phyloP scores from a whole-genome alignment of 2,888 invertebrate species.

The Molorchus minor region DNA sequence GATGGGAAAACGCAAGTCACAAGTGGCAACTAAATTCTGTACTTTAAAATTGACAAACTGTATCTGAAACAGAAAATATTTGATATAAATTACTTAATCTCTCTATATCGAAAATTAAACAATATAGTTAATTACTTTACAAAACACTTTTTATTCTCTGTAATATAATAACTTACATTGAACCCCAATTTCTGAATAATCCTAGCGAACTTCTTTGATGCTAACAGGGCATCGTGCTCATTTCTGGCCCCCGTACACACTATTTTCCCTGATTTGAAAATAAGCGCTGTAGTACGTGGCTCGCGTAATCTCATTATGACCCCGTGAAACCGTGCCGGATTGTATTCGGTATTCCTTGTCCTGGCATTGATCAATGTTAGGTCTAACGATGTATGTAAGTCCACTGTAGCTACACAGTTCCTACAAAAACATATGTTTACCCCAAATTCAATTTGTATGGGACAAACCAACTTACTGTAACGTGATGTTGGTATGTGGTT shows the following conservation, averaged over 20 bases:
- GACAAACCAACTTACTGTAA: slow-evolving; percentile 55
- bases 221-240: slow-evolving; percentile 79
- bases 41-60: slow-evolving; percentile 72
- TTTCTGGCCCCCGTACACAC: slow-evolving; percentile 84
- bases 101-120: no score
- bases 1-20: slow-evolving; percentile 87
- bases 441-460: background rate
- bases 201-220: slow-evolving; percentile 50
- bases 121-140: no score
- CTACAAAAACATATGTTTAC: slow-evolving; percentile 32
- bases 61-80: slow-evolving; percentile 15
- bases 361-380: slow-evolving; percentile 79
- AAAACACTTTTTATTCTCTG: no score
- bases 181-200: slow-evolving; percentile 58
- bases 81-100: no score
- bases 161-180: slow-evolving; percentile 55
- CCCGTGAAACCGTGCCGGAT: slow-evolving; percentile 83
- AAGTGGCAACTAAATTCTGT: slow-evolving; percentile 88
- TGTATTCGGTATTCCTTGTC: slow-evolving; percentile 85
- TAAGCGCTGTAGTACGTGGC: slow-evolving; percentile 78
- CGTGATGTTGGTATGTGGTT: slow-evolving; percentile 67
- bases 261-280: slow-evolving; percentile 84
- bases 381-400: slow-evolving; percentile 76
- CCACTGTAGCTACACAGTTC: slow-evolving; percentile 84
- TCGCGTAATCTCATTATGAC: slow-evolving; percentile 84